Percentiles rank a stretch among this genome's conserved stretches.
phyloP scores from a whole-genome alignment of 2,888 invertebrate genomes.

The Phyllotreta cruciferae region DNA sequence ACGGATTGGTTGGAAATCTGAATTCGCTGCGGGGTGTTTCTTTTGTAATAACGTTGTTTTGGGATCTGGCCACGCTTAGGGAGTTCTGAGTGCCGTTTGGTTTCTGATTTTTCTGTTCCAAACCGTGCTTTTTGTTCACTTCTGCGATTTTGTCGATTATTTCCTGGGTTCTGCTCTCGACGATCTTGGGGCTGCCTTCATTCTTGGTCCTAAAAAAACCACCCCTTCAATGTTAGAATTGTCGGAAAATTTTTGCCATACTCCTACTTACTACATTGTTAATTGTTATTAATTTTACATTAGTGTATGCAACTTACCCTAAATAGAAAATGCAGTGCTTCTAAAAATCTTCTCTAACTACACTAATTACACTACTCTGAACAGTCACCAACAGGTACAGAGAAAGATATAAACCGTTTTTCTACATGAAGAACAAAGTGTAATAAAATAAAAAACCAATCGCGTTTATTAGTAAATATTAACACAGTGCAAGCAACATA shows the following conservation, averaged over 20 bases:
- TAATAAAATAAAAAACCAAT: constrained; percentile 25
- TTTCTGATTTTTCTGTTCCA: constrained; percentile 43
- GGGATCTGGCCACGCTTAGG: constrained; percentile 46
- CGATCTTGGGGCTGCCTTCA: constrained; percentile 30
- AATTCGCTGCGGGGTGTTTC: constrained; percentile 42
- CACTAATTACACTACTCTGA: constrained; percentile 42
- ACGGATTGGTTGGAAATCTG: constrained; percentile 48
- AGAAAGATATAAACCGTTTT: constrained; percentile 25
- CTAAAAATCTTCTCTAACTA: constrained; percentile 44
- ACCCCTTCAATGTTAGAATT: constrained; percentile 15
- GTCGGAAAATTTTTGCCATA: neutral
- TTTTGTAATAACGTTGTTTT: constrained; percentile 26
- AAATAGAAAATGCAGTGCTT: constrained; percentile 23
- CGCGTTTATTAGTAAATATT: constrained; percentile 43
- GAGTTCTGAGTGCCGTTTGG: constrained; percentile 47
- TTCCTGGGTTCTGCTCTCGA: constrained; percentile 54
- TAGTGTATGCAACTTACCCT: constrained; percentile 49
- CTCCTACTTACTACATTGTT: constrained; percentile 27
- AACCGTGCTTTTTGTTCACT: constrained; percentile 63
- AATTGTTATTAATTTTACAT: constrained; percentile 34
- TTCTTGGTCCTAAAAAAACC: constrained; percentile 40
- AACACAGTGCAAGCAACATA: constrained; percentile 35
- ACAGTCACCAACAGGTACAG: constrained; percentile 8
- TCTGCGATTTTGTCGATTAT: constrained; percentile 66
- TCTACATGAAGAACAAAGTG: constrained; percentile 18